Percentiles rank a stretch among this genome's conserved stretches.
Evolutionary conservation across 2,888 invertebrate genomes (phyloP).

Genomic region (Scaptomyza reducta): DNA sequence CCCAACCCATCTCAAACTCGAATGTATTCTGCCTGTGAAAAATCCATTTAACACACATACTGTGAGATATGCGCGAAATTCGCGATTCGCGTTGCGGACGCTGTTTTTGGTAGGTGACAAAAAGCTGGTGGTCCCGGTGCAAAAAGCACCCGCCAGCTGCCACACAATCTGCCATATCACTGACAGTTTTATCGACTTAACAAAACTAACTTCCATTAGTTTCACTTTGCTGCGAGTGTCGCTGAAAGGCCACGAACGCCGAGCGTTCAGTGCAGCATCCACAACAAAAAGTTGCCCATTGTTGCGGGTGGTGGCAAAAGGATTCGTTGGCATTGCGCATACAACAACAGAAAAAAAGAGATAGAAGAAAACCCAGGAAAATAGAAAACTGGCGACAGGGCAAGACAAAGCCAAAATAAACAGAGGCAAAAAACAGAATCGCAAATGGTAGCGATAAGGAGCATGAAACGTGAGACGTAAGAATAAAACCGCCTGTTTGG

Average conservation of each 20-base stretch:
- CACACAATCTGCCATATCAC: conserved; percentile 80
- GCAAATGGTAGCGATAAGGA: conserved; percentile 57
- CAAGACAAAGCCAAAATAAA: conserved; percentile 74
- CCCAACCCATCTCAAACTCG: conserved; percentile 60
- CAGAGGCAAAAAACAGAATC: conserved; percentile 31
- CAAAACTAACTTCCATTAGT: conserved; percentile 82
- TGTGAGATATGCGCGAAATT: conserved; percentile 7
- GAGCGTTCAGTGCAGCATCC: conserved; percentile 32
- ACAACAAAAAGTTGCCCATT: conserved; percentile 40
- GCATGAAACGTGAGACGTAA: conserved; percentile 45
- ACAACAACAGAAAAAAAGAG: conserved; percentile 2
- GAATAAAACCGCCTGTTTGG: conserved; percentile 20
- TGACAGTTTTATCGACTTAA: conserved; percentile 82
- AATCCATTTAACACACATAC: conserved; percentile 38
- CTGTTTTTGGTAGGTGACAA: conserved; percentile 39
- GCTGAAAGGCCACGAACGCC: conserved; percentile 74
- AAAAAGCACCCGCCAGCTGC: conserved; percentile 57
- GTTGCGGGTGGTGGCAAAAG: conserved; percentile 32
- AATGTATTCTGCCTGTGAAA: conserved; percentile 48
- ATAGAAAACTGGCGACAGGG: conserved; percentile 32
- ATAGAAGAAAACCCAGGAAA: conserved; percentile 11
- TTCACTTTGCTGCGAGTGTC: conserved; percentile 77
- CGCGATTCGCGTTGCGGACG: conserved; percentile 3
- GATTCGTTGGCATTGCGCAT: conserved; percentile 19
- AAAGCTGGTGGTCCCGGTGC: conserved; percentile 30